Percentiles rank a stretch among this genome's conserved stretches.
Conservation (phyloP, 2,797 vertebrate species). For the Takifugu ocellatus region DNA sequence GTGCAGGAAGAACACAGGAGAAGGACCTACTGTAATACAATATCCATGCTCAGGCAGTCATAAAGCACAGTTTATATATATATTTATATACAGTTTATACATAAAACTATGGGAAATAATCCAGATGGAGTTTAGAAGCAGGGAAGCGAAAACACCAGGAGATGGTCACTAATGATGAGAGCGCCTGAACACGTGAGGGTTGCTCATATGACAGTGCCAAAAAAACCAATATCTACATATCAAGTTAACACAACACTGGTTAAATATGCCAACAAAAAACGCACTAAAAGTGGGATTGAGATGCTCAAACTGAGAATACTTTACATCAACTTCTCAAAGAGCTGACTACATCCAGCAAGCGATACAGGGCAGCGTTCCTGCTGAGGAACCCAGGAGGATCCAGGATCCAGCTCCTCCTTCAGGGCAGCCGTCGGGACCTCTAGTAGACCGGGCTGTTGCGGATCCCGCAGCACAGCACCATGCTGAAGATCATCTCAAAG, state of each 20-base stretch:
- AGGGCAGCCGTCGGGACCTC: slow-evolving; percentile 30
- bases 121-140: slow-evolving; percentile 47
- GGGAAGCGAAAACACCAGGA: slow-evolving; percentile 46
- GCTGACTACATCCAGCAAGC: slow-evolving; percentile 62
- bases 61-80: slow-evolving; percentile 77
- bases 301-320: slow-evolving; percentile 24
- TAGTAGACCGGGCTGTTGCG: slow-evolving; percentile 95
- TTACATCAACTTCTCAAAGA: slow-evolving; percentile 35
- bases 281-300: slow-evolving; percentile 45
- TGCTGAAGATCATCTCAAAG: slow-evolving; percentile 99
- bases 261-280: slow-evolving; percentile 45
- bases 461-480: slow-evolving; percentile 97
- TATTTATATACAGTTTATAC: slow-evolving; percentile 79
- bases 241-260: slow-evolving; percentile 39
- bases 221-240: slow-evolving; percentile 37
- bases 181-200: slow-evolving; percentile 29
- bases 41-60: slow-evolving; percentile 74
- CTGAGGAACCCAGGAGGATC: slow-evolving; percentile 40
- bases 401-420: slow-evolving; percentile 16
- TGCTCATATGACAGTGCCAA: slow-evolving; percentile 32
- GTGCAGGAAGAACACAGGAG: slow-evolving; percentile 46
- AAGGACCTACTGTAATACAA: slow-evolving; percentile 54
- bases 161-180: slow-evolving; percentile 41
- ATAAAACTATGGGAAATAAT: slow-evolving; percentile 66
- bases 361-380: slow-evolving; percentile 50